These are phyloP conservation scores for Brevimyrus niger DNA, from an alignment of 2,113 vertebrate genomes.

Conservation along the genomic window DNA sequence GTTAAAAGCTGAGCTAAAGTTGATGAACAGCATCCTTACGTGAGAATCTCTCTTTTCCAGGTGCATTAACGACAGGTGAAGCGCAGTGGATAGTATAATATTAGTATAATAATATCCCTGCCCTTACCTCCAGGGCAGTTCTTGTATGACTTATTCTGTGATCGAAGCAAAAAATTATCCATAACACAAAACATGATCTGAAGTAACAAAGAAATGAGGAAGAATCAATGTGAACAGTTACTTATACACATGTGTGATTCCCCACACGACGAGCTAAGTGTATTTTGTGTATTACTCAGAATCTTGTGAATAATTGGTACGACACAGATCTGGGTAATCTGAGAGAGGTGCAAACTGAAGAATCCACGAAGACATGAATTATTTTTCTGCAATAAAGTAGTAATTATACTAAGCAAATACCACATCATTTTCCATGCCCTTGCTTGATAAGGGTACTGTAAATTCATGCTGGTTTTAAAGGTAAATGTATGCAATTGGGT, in stretches of 20 bases:
- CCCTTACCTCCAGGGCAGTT: not conserved
- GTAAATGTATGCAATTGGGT: not conserved
- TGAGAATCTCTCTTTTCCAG: no score
- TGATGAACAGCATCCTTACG: no score
- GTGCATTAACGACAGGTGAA: no score
- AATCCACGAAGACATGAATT: not conserved
- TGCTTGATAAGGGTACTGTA: not conserved
- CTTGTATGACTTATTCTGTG: not conserved
- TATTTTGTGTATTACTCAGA: not conserved
- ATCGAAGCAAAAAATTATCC: not conserved
- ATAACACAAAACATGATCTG: not conserved
- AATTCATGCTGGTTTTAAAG: not conserved
- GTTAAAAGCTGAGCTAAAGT: no score
- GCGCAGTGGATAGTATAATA: no score
- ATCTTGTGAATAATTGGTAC: not conserved
- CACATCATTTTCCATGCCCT: not conserved
- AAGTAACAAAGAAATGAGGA: not conserved
- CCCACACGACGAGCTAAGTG: not conserved
- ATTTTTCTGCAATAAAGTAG: not conserved
- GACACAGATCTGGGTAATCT: not conserved
- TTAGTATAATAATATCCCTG: no score
- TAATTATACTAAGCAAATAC: not conserved
- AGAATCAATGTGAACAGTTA: not conserved
- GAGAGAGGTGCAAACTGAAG: not conserved
- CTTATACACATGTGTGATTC: not conserved